Evolutionary conservation across 2,888 invertebrate species (phyloP).

Genomic region (Drosophila subsilvestris): DNA sequence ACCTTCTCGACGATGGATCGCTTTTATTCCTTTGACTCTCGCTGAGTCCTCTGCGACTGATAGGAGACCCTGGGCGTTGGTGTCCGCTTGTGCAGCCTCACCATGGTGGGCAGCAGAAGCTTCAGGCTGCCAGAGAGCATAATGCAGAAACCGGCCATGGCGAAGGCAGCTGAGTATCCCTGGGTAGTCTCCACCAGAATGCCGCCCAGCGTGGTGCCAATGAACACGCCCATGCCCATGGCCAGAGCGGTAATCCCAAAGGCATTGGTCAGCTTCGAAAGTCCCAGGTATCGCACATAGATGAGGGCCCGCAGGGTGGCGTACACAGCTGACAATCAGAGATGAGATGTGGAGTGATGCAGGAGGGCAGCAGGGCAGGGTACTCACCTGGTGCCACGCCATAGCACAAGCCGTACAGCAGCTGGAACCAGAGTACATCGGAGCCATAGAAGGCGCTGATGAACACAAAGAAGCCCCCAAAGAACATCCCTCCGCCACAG

Average conservation of each 20-base stretch:
- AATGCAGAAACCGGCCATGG: constrained; percentile 77
- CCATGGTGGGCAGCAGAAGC: constrained; percentile 63
- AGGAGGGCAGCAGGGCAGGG: not conserved
- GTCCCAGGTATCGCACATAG: constrained; percentile 90
- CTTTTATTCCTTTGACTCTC: too few species aligned
- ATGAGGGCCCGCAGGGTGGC: constrained; percentile 90
- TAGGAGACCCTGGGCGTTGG: not conserved
- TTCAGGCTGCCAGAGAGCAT: constrained; percentile 68
- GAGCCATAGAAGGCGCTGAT: constrained; percentile 87
- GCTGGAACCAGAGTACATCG: constrained; percentile 73
- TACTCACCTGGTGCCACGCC: constrained; percentile 70
- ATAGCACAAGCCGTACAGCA: constrained; percentile 71
- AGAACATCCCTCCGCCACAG: constrained; percentile 78
- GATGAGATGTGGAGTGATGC: not conserved
- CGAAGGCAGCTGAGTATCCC: constrained; percentile 63
- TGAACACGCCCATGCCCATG: constrained; percentile 89
- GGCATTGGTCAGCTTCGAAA: constrained; percentile 91
- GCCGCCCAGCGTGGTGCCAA: constrained; percentile 86
- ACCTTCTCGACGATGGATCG: too few species aligned
- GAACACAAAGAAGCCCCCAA: constrained; percentile 86
- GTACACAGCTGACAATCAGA: constrained; percentile 87
- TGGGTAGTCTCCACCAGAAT: constrained; percentile 64
- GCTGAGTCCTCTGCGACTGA: not conserved
- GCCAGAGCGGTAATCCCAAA: constrained; percentile 91
- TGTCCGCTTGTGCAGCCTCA: constrained; percentile 11